Conservation (phyloP, 2,113 vertebrate genomes). For the Cyanoderma ruficeps region DNA sequence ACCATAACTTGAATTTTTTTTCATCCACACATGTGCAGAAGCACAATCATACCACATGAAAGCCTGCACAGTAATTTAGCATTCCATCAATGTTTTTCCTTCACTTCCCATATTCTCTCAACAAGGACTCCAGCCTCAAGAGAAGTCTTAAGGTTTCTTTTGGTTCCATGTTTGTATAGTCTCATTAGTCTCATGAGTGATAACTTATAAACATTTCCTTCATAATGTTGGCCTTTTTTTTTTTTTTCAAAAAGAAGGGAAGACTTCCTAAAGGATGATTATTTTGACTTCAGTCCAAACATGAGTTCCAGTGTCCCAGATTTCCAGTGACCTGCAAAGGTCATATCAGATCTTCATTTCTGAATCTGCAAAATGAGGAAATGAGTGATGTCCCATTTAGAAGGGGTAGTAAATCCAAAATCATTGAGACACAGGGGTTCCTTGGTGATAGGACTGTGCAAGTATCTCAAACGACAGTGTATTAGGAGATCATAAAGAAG, state of each 20-base stretch:
- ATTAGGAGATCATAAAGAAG: not conserved
- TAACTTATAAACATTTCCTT: not conserved
- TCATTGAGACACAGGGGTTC: not conserved
- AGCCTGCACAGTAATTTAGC: not conserved
- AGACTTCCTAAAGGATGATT: not conserved
- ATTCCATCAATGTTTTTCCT: not conserved
- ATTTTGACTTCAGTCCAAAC: not conserved
- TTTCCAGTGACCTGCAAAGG: not conserved
- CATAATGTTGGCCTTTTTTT: not conserved
- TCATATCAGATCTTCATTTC: not conserved
- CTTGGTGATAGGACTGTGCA: not conserved
- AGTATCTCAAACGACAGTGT: not conserved
- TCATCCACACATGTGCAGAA: not conserved
- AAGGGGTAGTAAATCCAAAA: not conserved
- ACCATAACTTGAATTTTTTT: constrained; percentile 12
- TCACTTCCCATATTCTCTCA: constrained; percentile 7
- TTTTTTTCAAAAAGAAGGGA: not conserved
- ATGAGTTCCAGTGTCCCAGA: not conserved
- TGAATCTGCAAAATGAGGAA: not conserved
- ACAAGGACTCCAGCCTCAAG: not conserved
- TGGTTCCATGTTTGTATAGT: not conserved
- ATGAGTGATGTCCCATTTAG: not conserved
- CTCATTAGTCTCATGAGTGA: not conserved
- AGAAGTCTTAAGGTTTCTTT: not conserved
- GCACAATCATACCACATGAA: constrained; percentile 12